Evolutionary conservation across 2,888 invertebrate genomes (phyloP).

Genomic region (Hydrotaea diabolus): DNA sequence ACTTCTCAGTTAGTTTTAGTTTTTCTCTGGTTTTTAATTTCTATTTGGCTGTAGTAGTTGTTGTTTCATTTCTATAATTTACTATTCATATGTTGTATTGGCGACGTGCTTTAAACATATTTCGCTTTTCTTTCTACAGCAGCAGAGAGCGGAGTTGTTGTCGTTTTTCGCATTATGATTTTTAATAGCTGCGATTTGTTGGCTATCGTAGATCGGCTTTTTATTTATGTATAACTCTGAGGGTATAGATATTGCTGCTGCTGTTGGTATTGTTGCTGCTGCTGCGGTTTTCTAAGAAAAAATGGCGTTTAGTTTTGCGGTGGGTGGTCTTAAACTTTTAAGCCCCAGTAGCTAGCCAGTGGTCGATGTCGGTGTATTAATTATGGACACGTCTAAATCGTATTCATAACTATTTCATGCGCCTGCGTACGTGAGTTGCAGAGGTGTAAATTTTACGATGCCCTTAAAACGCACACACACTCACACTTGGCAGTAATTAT

Average conservation of each 20-base stretch:
- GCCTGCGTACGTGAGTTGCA: not conserved
- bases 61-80: constrained; percentile 52
- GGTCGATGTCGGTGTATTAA: not conserved
- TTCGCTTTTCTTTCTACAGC: not conserved
- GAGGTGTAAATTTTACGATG: constrained; percentile 58
- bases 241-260: not conserved
- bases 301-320: constrained; percentile 65
- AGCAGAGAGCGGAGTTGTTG: not conserved
- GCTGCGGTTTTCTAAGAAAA: constrained; percentile 57
- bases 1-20: not conserved
- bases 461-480: not conserved
- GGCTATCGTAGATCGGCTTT: not conserved
- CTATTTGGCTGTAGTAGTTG: constrained; percentile 29
- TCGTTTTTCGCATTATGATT: not conserved
- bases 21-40: constrained; percentile 39
- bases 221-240: not conserved
- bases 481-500: constrained; percentile 1
- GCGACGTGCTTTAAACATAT: constrained; percentile 54
- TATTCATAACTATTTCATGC: not conserved
- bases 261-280: not conserved
- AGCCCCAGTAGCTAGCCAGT: constrained; percentile 23
- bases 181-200: not conserved
- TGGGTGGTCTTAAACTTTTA: constrained; percentile 61
- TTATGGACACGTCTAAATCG: constrained; percentile 18
- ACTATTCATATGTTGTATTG: constrained; percentile 61